Base-by-base conservation (phyloP, 2,888 invertebrate species). In the Lissocephala sabroskyi region DNA sequence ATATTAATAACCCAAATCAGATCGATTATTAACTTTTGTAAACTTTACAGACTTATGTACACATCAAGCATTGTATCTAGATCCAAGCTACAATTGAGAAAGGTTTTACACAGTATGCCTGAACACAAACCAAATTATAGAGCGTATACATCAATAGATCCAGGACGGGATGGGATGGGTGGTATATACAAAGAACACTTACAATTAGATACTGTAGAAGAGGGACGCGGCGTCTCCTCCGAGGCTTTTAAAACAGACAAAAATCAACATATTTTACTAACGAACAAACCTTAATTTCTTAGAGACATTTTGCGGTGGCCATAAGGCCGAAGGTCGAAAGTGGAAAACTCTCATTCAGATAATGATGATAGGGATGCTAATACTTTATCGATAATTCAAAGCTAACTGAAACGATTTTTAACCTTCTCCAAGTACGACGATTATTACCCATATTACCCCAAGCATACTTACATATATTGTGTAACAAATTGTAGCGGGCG, bases 21-120 rank as follows among this genome's bases (percentile, higher is more conserved):
- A n/a, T n/a, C n/a, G n/a, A n/a, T n/a, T n/a, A 71, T 67, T 75
- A 75, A 73, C 75, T 73, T 73, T 73, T 73, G 73, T 70, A 70
- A 73, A 70, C 68, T 70, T 70, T 70, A 70, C 73, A 70, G 62
- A 68, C 64, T 47, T 52, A 53, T 53, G 62, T 52, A 61, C 47
- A 49, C 40, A 33, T 40, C 14, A 50, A 49, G 39, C 36, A 44
- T 45, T 56, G 59, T 59, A 60, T 52, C 45, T 55, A 65, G 52
- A 3, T 49, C 57, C 59, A 61, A 68, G 66, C 62, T 57, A 62
- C 58, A 73, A 70, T 57, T 70, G 58, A n/a, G n/a, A 70, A 74
- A 66, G 74, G 71, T 71, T 74, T 59, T 59, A 74, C 66, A 74
- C 50, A 56, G 62, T 59, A 60, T 62, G 70, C 64, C 70, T 70